phyloP scores from a whole-genome alignment of 2,113 vertebrate species.

The Hemiprocne comata region DNA sequence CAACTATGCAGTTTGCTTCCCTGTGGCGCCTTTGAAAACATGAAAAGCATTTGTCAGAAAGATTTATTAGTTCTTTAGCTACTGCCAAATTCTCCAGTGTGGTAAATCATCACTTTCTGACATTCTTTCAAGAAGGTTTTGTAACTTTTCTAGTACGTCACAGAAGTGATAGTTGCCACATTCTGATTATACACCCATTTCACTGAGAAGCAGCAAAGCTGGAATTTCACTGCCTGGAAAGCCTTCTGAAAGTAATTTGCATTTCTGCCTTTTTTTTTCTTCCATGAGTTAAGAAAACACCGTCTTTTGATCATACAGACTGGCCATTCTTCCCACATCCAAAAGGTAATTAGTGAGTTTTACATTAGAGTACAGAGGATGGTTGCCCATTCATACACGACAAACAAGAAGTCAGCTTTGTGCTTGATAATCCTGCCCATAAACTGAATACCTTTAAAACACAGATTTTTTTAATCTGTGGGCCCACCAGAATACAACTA shows the following conservation, averaged over 20 bases:
- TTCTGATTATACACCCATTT: background rate
- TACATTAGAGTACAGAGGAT: background rate
- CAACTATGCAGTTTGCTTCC: background rate
- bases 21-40: background rate
- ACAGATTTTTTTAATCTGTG: background rate
- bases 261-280: background rate
- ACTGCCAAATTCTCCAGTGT: constrained; percentile 22
- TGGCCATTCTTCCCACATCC: background rate
- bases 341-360: background rate
- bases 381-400: background rate
- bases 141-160: constrained; percentile 1
- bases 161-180: constrained; percentile 18
- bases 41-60: constrained; percentile 18
- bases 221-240: background rate
- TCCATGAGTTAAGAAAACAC: background rate
- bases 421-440: background rate
- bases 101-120: constrained; percentile 46
- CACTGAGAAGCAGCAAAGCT: background rate
- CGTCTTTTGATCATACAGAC: background rate
- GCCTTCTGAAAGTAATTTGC: background rate
- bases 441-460: background rate
- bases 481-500: background rate
- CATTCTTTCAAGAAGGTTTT: constrained; percentile 34
- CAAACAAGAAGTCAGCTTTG: background rate
- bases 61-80: constrained; percentile 16